Evolutionary conservation across 1,140 invertebrate species (phyloP).

Genomic region (Ips nitidus): DNA sequence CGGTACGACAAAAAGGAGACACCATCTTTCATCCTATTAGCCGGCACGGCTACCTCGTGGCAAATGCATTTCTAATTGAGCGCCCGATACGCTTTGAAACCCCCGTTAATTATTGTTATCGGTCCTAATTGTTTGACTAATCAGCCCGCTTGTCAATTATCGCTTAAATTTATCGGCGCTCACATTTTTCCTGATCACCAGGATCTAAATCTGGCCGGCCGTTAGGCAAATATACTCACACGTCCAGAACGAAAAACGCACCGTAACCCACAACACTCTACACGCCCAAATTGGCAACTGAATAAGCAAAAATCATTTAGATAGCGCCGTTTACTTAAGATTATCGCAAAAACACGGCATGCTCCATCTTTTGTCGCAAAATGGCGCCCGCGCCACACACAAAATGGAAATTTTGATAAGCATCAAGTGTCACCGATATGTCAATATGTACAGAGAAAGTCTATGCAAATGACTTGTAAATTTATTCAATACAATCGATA

Average conservation of each 20-base stretch:
- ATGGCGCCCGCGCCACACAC: background rate
- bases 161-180: background rate
- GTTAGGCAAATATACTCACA: no score
- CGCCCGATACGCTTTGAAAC: conserved; percentile 15
- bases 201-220: background rate
- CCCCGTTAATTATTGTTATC: conserved; percentile 2
- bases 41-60: conserved; percentile 1
- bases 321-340: conserved; percentile 18
- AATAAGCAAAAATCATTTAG: conserved; percentile 17
- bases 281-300: conserved; percentile 1
- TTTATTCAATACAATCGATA: no score
- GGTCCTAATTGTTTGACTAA: conserved; percentile 11
- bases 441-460: no score
- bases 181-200: background rate
- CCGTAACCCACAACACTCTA: no score
- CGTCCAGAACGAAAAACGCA: background rate
- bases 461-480: no score
- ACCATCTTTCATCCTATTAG: conserved; percentile 14
- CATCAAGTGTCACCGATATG: no score
- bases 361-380: background rate
- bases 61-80: conserved; percentile 9
- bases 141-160: background rate
- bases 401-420: conserved; percentile 1
- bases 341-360: conserved; percentile 5
- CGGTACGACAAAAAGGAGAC: background rate